Evolutionary conservation across 1,140 invertebrate genomes (phyloP).

Genomic region (Conus betulinus): DNA sequence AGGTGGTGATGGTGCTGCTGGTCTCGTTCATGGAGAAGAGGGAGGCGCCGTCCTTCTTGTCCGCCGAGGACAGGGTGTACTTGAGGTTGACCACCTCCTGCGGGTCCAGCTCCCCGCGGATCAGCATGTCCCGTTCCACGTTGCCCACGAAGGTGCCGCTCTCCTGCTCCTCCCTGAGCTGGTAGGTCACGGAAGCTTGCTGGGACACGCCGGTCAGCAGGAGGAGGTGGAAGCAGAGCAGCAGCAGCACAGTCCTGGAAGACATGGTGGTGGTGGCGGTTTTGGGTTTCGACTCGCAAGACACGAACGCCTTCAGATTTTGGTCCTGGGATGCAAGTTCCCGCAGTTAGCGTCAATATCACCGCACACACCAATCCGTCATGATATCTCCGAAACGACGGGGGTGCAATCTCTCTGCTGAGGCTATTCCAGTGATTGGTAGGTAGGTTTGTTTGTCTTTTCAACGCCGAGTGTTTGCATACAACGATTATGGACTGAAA

Average conservation of each 20-base stretch:
- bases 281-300: not conserved
- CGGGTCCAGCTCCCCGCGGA: not conserved
- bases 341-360: not conserved
- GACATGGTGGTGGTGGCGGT: too few species aligned
- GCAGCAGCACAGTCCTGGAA: not conserved
- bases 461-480: too few species aligned
- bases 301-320: not conserved
- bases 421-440: too few species aligned
- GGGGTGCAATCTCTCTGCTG: not conserved
- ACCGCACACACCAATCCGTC: not conserved
- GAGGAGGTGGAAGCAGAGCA: not conserved
- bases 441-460: too few species aligned
- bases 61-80: conserved; percentile 5
- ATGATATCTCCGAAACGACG: not conserved
- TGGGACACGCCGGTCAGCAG: not conserved
- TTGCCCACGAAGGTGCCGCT: conserved; percentile 33
- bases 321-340: not conserved
- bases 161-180: conserved; percentile 27
- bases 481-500: too few species aligned
- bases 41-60: not conserved
- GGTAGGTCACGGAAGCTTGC: not conserved
- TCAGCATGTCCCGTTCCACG: conserved; percentile 22
- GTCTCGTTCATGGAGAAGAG: conserved; percentile 92
- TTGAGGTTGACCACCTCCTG: not conserved
- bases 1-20: conserved; percentile 85